Evolutionary conservation across 1,140 invertebrate genomes (phyloP), one percentile per base, ranked within the genome.

Genomic region (Phymastichus coffea): DNA sequence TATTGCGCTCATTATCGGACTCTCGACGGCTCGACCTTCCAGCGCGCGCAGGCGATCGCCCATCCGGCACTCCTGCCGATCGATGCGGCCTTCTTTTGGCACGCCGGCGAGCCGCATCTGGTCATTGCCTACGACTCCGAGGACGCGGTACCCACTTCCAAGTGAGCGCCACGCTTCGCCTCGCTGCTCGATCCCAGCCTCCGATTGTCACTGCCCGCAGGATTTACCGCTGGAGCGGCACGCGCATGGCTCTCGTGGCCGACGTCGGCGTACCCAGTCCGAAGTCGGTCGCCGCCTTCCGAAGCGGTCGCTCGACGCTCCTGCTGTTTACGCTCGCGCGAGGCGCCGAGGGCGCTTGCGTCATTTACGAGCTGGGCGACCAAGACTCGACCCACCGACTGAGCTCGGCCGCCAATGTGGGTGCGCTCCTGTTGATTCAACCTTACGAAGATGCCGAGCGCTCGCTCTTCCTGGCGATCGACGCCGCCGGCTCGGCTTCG

Each of bases 201-300:
- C n/a, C n/a, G n/a, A n/a, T n/a, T n/a, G n/a, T 26, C 17, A 6
- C 23, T 28, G 23, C n/a, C 46, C 8, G 3, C 53, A 77, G 75
- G 44, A 71, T 77, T 47, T 77, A 78, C 37, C 55, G 61, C 35
- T 78, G 76, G 76, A 67, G 55, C 20, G 74, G 63, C 2, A 73
- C 67, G 1, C 67, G 74, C 37, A 73, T 77, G 67, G 71, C 72
- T n/a, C 57, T 46, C 22, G 49, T 69, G 4, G 2, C 14, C 1
- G 41, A 65, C 10, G 22, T 66, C 38, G 47, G 37, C 66, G 64
- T 1, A 64, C 44, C 0, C 66, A 57, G 0, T 61, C 61, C 0
- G 46, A 64, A 9, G 57, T 3, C 28, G 28, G 63, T 75, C 7
- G 48, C 62, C 12, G 55, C 70, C 0, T 66, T 72, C 9, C 49